Evolutionary conservation across 2,797 vertebrate genomes (phyloP).

Genomic region (Trichosurus vulpecula): DNA sequence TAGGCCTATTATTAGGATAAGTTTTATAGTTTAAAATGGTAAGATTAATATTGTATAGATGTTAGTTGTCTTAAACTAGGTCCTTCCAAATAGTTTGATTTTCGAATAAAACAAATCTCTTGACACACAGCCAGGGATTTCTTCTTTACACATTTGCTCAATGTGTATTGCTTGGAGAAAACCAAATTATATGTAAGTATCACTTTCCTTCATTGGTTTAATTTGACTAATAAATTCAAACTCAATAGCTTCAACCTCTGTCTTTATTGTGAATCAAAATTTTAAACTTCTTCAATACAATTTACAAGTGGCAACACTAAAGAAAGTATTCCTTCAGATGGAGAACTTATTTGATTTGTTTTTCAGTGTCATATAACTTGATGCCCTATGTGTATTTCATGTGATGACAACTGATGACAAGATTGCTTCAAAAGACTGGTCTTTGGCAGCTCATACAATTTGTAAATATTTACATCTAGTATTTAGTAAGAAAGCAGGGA

Average conservation of each 20-base stretch:
- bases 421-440: neutral
- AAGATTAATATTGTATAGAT: neutral
- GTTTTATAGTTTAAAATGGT: neutral
- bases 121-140: too few species aligned
- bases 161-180: too few species aligned
- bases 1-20: neutral
- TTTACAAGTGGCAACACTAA: neutral
- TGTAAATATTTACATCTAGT: neutral
- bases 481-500: neutral
- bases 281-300: neutral
- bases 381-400: too few species aligned
- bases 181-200: too few species aligned
- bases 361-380: neutral
- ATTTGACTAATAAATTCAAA: neutral
- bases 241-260: neutral
- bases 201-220: neutral
- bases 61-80: too few species aligned
- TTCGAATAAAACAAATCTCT: too few species aligned
- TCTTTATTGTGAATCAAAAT: neutral
- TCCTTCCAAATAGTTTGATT: too few species aligned
- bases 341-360: neutral
- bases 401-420: too few species aligned
- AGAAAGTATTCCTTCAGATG: neutral
- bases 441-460: neutral
- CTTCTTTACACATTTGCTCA: too few species aligned